A percentile compares a stretch with the other conserved stretches of the same genome.
These are phyloP conservation scores for Aphaenogaster floridana DNA, from an alignment of 1,140 invertebrate species.

Conservation along the genomic window DNA sequence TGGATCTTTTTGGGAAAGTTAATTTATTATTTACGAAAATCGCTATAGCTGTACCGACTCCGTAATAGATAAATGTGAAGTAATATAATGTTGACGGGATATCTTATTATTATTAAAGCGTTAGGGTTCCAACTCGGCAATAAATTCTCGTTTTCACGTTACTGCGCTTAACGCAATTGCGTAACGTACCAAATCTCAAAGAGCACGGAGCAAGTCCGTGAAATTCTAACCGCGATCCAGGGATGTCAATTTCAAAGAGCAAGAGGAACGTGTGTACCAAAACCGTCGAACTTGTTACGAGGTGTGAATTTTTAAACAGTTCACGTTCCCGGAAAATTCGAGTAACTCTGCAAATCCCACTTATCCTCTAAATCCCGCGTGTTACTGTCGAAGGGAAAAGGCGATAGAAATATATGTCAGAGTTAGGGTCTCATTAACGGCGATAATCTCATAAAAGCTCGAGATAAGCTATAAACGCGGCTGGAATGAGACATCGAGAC, in stretches of 20 bases:
- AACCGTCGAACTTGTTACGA: neutral
- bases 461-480: slow-evolving; percentile 26
- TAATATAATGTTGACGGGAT: neutral
- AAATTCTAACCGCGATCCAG: neutral
- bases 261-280: neutral
- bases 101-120: neutral
- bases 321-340: neutral
- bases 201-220: neutral
- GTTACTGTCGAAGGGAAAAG: neutral
- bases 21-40: slow-evolving; percentile 2
- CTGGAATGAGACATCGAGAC: neutral
- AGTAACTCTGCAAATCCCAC: no score
- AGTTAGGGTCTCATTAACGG: slow-evolving; percentile 29
- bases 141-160: slow-evolving; percentile 7
- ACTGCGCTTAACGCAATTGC: neutral
- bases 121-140: neutral
- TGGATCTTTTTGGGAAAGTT: neutral
- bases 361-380: neutral
- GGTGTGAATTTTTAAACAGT: slow-evolving; percentile 15
- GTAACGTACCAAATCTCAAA: neutral
- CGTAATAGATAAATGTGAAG: neutral
- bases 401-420: neutral
- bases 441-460: slow-evolving; percentile 3
- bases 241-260: neutral
- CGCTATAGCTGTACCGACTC: neutral